phyloP scores from a whole-genome alignment of 2,113 vertebrate genomes.

The Odontophorus gujanensis region DNA sequence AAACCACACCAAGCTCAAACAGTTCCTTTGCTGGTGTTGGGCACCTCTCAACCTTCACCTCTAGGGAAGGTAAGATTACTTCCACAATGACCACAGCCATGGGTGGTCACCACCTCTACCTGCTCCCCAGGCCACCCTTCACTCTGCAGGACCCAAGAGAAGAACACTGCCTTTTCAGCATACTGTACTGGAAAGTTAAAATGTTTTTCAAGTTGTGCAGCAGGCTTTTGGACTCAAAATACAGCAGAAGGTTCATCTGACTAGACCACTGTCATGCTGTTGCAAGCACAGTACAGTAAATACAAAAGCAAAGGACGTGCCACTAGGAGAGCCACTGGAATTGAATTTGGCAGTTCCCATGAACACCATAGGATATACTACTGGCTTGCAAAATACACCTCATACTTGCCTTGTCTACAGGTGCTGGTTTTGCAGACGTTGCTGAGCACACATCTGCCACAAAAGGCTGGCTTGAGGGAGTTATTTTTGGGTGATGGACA shows the following conservation, averaged over 20 bases:
- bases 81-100: neutral
- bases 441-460: neutral
- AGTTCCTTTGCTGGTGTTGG: neutral
- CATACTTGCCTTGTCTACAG: neutral
- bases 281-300: neutral
- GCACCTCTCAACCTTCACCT: neutral
- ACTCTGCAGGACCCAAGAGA: neutral
- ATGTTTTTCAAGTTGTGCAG: accelerated
- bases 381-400: neutral
- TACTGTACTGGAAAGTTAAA: neutral
- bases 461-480: neutral
- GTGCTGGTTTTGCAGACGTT: neutral
- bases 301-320: accelerated
- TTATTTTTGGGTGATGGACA: neutral
- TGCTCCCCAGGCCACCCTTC: neutral
- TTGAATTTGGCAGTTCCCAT: neutral
- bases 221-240: neutral
- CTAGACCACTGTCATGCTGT: accelerated
- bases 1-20: neutral
- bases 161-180: neutral
- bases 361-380: neutral
- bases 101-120: neutral
- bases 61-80: neutral
- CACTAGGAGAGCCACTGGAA: neutral
- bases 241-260: neutral